Base-by-base conservation (phyloP, 2,113 vertebrate species). In the Sinocyclocheilus grahami region DNA sequence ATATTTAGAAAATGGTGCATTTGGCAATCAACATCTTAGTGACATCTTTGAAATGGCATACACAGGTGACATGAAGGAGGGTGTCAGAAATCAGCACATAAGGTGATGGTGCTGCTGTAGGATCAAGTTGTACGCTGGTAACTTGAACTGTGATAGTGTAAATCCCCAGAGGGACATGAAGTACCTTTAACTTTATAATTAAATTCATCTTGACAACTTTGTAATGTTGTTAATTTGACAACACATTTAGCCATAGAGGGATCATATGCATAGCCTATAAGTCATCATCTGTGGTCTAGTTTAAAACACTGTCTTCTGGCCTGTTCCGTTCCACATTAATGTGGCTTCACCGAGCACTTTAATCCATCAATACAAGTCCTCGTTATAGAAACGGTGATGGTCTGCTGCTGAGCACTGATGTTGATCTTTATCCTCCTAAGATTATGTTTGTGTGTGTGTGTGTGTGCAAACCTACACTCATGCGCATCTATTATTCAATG, bases 401-500 rank as follows among this genome's bases (percentile, higher is more conserved):
- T 58, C 30, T 53, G 51, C 4, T 33, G 74, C 51, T 58, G 69
- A 74, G 58, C 82, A 53, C 63, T 82, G 65, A 82, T 74, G 82
- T 84, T 84, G 82, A 75, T 60, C 51, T 60, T 78, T 53, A 83
- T 89, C 86, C 88, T 89, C 86, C 89, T 60, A 14, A 53, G 63
- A 71, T 67, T 37, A 24, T 48, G 10, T 48, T 2, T 48, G 46
- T 48, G 46, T 48, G 46, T 48, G 46, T 82, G 65, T 33, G 30
- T 77, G 75, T 46, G 42, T 22, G 65, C 77, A 24, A 39, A 65
- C 78, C 86, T 90, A 90, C 90, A 87, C 88, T 90, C 88, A 87
- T 88, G 88, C 63, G 86, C 91, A 94, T 94, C 90, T 92, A 94
- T 95, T 93, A 95, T 95, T 95, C 94, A 94, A 91, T 88, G 80